Evolutionary conservation across 2,888 invertebrate species (phyloP).

Genomic region (Barypeithes pellucidus): DNA sequence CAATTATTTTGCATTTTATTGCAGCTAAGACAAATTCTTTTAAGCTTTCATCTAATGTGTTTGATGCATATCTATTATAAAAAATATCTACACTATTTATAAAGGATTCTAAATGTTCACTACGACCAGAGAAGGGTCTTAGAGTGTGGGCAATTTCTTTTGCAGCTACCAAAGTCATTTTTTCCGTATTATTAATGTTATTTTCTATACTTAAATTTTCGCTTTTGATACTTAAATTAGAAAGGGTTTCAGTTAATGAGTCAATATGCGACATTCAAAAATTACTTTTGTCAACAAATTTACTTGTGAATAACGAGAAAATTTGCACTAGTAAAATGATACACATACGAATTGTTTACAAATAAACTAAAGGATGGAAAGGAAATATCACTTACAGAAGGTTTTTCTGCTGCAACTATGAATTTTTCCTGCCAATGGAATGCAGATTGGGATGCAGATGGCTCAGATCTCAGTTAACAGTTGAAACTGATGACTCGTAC

Average conservation of each 20-base stretch:
- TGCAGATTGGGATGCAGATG: slow-evolving; percentile 11
- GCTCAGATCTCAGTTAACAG: slow-evolving; percentile 19
- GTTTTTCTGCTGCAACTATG: background rate
- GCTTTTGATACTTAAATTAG: background rate
- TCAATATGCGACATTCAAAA: slow-evolving; percentile 13
- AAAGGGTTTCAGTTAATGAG: background rate
- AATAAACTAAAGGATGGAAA: background rate
- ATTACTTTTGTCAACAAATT: background rate
- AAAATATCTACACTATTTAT: slow-evolving; percentile 32
- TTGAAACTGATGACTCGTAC: slow-evolving; percentile 19
- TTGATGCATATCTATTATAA: slow-evolving; percentile 21
- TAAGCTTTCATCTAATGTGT: slow-evolving; percentile 14
- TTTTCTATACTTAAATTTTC: slow-evolving; percentile 1
- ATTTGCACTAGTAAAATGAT: background rate
- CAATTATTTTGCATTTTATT: slow-evolving; percentile 36
- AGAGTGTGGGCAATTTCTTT: slow-evolving; percentile 39
- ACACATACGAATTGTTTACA: background rate
- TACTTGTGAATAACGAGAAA: background rate
- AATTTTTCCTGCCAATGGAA: background rate
- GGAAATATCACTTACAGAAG: slow-evolving; percentile 4
- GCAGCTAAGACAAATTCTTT: slow-evolving; percentile 26
- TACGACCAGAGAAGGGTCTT: slow-evolving; percentile 11
- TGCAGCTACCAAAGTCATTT: slow-evolving; percentile 17
- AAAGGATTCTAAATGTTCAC: slow-evolving; percentile 43
- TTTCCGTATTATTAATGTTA: background rate